Base-by-base conservation (phyloP, 2,113 vertebrate species). In the Okapia johnstoni region DNA sequence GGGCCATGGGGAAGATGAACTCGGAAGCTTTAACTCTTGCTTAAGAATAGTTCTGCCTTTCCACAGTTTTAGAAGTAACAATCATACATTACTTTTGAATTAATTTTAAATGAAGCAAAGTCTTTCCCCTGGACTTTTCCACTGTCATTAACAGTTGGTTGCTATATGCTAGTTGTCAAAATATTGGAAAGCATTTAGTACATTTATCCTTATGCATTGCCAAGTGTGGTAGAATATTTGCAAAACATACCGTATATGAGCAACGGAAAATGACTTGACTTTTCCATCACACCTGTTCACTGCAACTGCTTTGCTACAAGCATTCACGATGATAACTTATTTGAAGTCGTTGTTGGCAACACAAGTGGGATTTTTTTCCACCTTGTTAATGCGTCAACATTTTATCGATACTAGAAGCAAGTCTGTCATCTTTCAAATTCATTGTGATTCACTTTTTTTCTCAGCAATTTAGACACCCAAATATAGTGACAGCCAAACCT, bases 161-260 rank as follows among this genome's bases (percentile, higher is more conserved):
- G 73, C 55, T 96, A 76, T 90, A 96, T 96, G 96, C 60, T 96
- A 96, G 54, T 90, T 98, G 96, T 98, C 97, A 97, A 97, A 98
- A 98, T 93, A 97, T 79, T 98, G 94, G 92, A 93, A 98, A 77
- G 19, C 43, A 57, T 33, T 95, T 88, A 84, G 33, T 93, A 88
- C 76, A 90, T 92, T 90, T 94, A 92, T 92, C 90, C 80, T 90
- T 77, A 26, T 61, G 66, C 73, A 40, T 81, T 97, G 93, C 92
- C 90, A 97, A 98, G 19, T 54, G n/a, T 93, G 60, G 60, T 93
- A 57, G 93, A 94, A 73, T 97, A 95, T 98, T 96, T 98, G 92
- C 92, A 98, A 97, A 97, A 97, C 58, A 96, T 77, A 95, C 48
- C 0, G 17, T 33, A 85, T 90, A 86, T 80, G 43, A 97, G 84